Percentiles rank a stretch among this genome's conserved stretches.
Evolutionary conservation across 2,113 vertebrate species (phyloP).

Genomic region (Pantherophis guttatus): DNA sequence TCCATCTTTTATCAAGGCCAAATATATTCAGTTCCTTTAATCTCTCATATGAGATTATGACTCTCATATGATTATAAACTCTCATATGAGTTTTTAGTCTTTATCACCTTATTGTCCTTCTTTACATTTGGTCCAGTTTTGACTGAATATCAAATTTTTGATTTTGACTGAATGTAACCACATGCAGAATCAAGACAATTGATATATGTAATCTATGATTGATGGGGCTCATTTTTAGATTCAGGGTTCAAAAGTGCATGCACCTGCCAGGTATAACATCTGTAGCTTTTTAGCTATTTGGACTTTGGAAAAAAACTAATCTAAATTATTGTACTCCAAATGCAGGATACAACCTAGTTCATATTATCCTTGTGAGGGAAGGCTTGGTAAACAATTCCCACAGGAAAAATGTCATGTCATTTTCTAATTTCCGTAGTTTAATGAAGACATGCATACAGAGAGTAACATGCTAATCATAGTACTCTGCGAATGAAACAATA

Average conservation of each 20-base stretch:
- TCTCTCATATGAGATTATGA: not conserved
- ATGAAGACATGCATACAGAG: conserved; percentile 43
- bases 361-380: conserved; percentile 41
- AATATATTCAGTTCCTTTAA: not conserved
- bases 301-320: conserved; percentile 26
- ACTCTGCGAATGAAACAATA: conserved; percentile 42
- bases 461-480: conserved; percentile 38
- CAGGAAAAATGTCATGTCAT: conserved; percentile 48
- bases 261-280: not conserved
- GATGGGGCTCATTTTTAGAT: not conserved
- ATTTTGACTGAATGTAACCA: not conserved
- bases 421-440: conserved; percentile 52
- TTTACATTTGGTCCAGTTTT: not conserved
- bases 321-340: conserved; percentile 30
- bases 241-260: not conserved
- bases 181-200: not conserved
- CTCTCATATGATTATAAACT: too few relatives aligned
- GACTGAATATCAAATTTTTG: not conserved
- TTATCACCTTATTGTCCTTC: not conserved
- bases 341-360: conserved; percentile 50
- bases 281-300: conserved; percentile 36
- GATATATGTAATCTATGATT: not conserved
- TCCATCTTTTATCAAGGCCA: not conserved
- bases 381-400: conserved; percentile 49
- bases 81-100: not conserved